Evolutionary conservation across 2,888 invertebrate genomes (phyloP), one percentile per base, ranked within the genome.

Genomic region (Aphrophora alni): DNA sequence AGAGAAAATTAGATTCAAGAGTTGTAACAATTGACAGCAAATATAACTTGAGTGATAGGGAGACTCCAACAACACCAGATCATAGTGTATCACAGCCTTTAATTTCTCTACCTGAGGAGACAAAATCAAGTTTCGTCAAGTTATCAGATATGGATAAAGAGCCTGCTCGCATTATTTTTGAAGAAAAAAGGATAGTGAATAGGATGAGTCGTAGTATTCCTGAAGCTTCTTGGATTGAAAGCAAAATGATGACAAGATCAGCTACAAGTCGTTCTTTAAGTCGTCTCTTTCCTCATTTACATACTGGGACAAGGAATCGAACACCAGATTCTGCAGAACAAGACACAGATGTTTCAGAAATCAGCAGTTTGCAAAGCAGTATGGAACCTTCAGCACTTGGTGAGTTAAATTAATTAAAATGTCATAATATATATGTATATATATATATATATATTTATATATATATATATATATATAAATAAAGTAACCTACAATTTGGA

Each of bases 91-190:
- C 80, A 14, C 80, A 82, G 38, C 80, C 44, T 24, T 75, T 75
- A 73, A 33, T 76, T 28, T 75, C 82, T 2, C 38, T 73, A 0
- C 26, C 24, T 25, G 74, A 75, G 24, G 82, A 77, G 76, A 74
- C 68, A 73, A 83, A 27, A 89, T 75, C 72, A 26, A 83, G 89
- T 78, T 94, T 94, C 86, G 95, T 96, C 0, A 93, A 93, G 86
- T 89, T 96, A 8, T 95, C 95, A 0, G 95, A 96, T 87, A 90
- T 96, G 87, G 95, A 95, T 87, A 94, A 93, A 85, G 84, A 82
- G 80, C 84, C 84, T 59, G 77, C 75, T 25, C 85, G 82, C 78
- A 74, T 80, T 59, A 38, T 80, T 27, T 27, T 80, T 21, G 80
- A 80, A 14, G 80, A 77, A 14, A 82, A 51, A 28, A 81, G 78